A percentile compares a stretch with the other conserved stretches of the same genome.
Evolutionary conservation across 2,797 vertebrate genomes (phyloP).

Genomic region (Chelonia mydas): DNA sequence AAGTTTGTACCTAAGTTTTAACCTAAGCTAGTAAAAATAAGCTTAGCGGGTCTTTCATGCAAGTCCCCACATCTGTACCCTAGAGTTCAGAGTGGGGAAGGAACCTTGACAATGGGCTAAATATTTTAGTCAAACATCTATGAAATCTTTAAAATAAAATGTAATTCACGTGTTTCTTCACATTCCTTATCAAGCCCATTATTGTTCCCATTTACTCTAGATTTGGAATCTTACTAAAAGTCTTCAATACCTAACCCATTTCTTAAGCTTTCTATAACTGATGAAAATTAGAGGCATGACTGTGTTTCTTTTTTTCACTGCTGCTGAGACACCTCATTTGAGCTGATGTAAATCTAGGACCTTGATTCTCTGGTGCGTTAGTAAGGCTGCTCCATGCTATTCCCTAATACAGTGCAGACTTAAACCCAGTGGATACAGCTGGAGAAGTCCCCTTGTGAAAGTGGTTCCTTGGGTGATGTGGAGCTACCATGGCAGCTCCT

Average conservation of each 20-base stretch:
- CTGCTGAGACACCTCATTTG: background rate
- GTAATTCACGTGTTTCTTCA: background rate
- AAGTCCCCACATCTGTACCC: too few species aligned
- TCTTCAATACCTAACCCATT: background rate
- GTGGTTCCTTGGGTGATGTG: background rate
- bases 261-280: background rate
- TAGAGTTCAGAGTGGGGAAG: too few species aligned
- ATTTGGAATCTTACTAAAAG: background rate
- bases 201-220: background rate
- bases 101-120: too few species aligned
- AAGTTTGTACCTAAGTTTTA: too few species aligned
- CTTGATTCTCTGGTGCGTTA: background rate
- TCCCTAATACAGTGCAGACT: background rate
- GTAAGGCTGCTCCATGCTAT: background rate
- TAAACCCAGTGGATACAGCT: background rate
- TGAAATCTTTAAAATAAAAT: background rate
- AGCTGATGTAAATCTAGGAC: background rate
- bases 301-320: background rate
- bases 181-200: background rate
- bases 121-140: background rate
- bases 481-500: background rate
- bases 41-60: too few species aligned
- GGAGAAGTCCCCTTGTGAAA: background rate
- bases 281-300: too few species aligned
- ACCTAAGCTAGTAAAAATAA: too few species aligned